Base-by-base conservation (phyloP, 2,797 vertebrate species). In the Periparus ater region DNA sequence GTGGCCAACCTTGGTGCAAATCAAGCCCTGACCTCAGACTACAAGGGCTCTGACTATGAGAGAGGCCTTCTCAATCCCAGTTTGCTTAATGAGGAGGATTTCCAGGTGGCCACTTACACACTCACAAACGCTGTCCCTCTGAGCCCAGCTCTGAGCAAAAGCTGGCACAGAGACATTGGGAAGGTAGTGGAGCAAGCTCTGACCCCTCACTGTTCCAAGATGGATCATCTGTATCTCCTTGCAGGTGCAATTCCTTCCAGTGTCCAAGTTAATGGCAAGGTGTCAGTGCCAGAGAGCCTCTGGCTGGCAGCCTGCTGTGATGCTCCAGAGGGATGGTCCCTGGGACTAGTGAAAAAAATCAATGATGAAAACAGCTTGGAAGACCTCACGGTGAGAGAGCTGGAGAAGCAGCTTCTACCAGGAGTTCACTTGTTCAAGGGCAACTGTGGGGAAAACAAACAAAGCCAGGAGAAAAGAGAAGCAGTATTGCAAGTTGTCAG, bases 261-360 rank as follows among this genome's bases (percentile, higher is more conserved):
- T 7, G 36, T 71, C 72, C 95, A 2, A 66, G 67, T 98, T 9
- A 97, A 97, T 32, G 95, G 92, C 96, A 98, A 89, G 72, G 92
- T 98, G 60, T 50, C 97, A 1, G 27, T 98, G 50, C 98, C 98
- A 12, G 96, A 97, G 51, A 94, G 62, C 16, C 93, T 98, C 15
- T 98, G 98, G 98, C 93, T 98, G 72, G 98, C 98, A 9, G 98
- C 98, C 53, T 98, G 98, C 38, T 98, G 98, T 25, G 97, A 97
- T 18, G 48, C 63, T 51, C 92, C 96, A 0, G 83, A 94, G 17
- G 92, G 97, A 45, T 98, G 98, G 98, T 98, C 98, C 53, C 79
- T 98, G 93, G 98, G 97, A 50, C 95, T 98, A n/a, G 89, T 98
- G 71, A 98, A 98, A 81, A 95, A 89, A 34, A 53, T 21, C 0